Evolutionary conservation across 92 coral and sea anemone species (phyloP).

Genomic region (Porites evermanni): DNA sequence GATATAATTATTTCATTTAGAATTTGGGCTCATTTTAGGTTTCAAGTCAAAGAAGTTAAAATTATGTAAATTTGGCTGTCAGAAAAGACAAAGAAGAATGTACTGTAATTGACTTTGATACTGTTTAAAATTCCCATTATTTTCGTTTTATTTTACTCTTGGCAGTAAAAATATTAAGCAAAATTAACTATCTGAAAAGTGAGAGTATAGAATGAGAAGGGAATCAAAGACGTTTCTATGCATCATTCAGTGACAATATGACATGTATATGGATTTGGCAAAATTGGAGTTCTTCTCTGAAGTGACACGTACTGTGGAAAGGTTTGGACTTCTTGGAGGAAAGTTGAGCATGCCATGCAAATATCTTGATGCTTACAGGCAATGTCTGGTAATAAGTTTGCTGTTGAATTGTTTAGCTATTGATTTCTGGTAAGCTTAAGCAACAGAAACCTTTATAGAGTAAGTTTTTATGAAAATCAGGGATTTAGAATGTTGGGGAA

Average conservation of each 20-base stretch:
- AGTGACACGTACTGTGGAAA: conserved; percentile 24
- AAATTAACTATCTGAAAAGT: not conserved
- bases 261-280: conserved; percentile 10
- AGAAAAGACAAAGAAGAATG: too few species aligned
- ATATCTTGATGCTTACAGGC: not conserved
- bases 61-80: too few species aligned
- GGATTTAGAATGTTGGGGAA: too few species aligned
- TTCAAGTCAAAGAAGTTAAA: too few species aligned
- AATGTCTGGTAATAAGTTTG: not conserved
- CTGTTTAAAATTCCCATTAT: too few species aligned
- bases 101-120: too few species aligned
- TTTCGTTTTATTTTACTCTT: too few species aligned
- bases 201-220: conserved; percentile 1
- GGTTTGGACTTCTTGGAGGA: conserved; percentile 45
- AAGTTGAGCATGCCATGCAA: not conserved
- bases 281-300: conserved; percentile 11
- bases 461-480: too few species aligned
- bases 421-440: not conserved
- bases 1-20: too few species aligned
- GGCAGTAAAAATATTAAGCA: too few species aligned
- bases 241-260: not conserved
- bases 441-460: not conserved
- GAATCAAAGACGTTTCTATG: not conserved
- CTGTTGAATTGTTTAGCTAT: not conserved
- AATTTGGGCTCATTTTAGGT: too few species aligned